phyloP scores from a whole-genome alignment of 2,113 vertebrate species.

The Scomber colias region DNA sequence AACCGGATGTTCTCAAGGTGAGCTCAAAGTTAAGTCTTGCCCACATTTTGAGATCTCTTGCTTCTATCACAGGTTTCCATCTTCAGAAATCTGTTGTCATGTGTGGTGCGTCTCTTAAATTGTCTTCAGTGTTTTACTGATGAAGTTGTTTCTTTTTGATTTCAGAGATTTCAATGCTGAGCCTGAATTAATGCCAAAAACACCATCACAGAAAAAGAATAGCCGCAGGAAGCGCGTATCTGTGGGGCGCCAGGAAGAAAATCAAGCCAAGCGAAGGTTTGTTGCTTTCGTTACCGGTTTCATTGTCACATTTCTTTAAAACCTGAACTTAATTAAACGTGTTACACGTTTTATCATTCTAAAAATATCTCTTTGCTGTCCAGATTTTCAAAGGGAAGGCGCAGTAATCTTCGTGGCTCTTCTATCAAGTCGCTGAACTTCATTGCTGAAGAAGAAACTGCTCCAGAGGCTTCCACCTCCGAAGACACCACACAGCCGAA shows the following conservation, averaged over 20 bases:
- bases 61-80: not conserved
- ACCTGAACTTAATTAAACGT: not conserved
- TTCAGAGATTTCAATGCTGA: constrained; percentile 88
- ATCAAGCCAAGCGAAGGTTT: constrained; percentile 86
- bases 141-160: not conserved
- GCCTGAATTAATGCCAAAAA: constrained; percentile 96
- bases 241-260: constrained; percentile 79
- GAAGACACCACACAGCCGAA: constrained; percentile 59
- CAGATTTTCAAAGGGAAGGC: constrained; percentile 84
- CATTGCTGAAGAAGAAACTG: constrained; percentile 67
- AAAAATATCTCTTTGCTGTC: not conserved
- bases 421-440: constrained; percentile 74
- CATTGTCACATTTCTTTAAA: not conserved
- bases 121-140: not conserved
- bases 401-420: constrained; percentile 83
- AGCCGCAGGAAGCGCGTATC: constrained; percentile 88
- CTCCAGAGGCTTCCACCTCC: constrained; percentile 30
- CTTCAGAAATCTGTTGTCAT: not conserved
- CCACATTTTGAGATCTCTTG: not conserved
- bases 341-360: not conserved
- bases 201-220: constrained; percentile 93
- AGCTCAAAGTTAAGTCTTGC: not conserved
- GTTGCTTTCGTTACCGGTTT: constrained; percentile 1
- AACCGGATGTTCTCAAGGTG: constrained; percentile 91
- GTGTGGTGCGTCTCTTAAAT: not conserved